Conservation (phyloP, 1,140 invertebrate genomes). For the Drosophila murphyi region DNA sequence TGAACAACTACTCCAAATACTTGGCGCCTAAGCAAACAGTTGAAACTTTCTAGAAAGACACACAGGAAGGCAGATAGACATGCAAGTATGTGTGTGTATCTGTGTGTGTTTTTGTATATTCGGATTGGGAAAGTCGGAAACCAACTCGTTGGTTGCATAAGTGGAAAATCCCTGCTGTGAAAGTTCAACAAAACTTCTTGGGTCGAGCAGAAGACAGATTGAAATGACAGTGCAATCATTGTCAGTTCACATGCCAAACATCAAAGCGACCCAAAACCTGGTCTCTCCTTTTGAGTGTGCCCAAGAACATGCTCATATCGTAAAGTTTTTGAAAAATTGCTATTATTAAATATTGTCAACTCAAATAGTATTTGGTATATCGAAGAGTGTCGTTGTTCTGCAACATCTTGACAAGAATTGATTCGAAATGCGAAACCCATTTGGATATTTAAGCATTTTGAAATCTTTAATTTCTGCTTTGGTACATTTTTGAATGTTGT, state of each 20-base stretch:
- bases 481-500: too few relatives aligned
- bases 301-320: too few relatives aligned
- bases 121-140: conserved; percentile 1
- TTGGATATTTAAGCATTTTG: too few relatives aligned
- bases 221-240: background rate
- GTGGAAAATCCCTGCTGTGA: conserved; percentile 21
- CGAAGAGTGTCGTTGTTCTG: too few relatives aligned
- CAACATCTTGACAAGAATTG: too few relatives aligned
- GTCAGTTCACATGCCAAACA: background rate
- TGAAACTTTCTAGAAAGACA: conserved; percentile 23
- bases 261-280: background rate
- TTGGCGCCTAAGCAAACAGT: conserved; percentile 20
- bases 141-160: conserved; percentile 18
- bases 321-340: too few relatives aligned
- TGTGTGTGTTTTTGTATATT: background rate
- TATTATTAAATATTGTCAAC: too few relatives aligned
- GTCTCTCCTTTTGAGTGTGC: background rate
- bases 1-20: background rate
- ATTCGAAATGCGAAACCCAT: too few relatives aligned
- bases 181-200: conserved; percentile 33
- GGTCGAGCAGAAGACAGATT: conserved; percentile 9
- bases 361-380: too few relatives aligned
- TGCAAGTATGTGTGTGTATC: background rate
- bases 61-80: too few relatives aligned
- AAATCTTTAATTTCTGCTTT: too few relatives aligned